Conservation (phyloP, 2,888 invertebrate genomes). For the Orthonevra nobilis region DNA sequence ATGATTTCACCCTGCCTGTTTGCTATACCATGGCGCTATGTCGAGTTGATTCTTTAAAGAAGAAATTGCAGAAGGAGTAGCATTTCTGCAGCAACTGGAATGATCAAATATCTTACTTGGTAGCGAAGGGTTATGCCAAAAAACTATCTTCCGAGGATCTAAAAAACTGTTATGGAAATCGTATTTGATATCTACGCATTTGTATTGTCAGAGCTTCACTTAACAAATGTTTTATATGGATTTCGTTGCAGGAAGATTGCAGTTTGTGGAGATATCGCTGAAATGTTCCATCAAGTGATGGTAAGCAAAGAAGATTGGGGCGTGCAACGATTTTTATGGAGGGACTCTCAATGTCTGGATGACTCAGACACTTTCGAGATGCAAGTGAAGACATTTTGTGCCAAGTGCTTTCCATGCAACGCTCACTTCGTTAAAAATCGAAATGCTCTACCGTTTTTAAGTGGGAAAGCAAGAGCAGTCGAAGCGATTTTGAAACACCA, state of each 20-base stretch:
- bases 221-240: constrained; percentile 49
- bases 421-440: too few relatives aligned
- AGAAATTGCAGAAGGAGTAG: constrained; percentile 7
- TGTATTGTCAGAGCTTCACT: constrained; percentile 30
- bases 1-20: not conserved
- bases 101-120: constrained; percentile 35
- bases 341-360: constrained; percentile 64
- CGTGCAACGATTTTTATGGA: constrained; percentile 64
- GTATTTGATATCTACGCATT: constrained; percentile 69
- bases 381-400: constrained; percentile 59
- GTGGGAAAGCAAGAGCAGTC: constrained; percentile 14
- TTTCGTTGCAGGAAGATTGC: constrained; percentile 56
- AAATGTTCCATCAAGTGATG: constrained; percentile 64
- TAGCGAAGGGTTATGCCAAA: constrained; percentile 47
- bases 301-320: constrained; percentile 34
- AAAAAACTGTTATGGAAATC: not conserved
- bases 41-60: too few relatives aligned
- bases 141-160: constrained; percentile 16
- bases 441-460: not conserved
- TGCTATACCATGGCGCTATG: too few relatives aligned
- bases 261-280: constrained; percentile 65
- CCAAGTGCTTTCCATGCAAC: too few relatives aligned
- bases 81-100: constrained; percentile 10
- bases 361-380: constrained; percentile 70
- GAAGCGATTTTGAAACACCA: constrained; percentile 20